Evolutionary conservation across 2,888 invertebrate species (phyloP).

Genomic region (Tinea pellionella): DNA sequence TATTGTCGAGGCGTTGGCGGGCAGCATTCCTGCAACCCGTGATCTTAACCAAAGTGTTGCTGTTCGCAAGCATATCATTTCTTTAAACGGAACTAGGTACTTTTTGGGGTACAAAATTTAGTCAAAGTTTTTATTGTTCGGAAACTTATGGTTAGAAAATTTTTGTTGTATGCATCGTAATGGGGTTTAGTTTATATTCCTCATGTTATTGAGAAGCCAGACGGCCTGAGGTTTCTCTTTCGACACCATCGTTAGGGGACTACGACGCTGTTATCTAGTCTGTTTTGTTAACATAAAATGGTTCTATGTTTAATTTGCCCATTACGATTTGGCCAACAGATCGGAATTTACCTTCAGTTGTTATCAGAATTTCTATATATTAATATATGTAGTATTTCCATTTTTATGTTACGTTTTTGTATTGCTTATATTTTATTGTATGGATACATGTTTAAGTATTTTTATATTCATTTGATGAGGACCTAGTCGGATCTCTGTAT

Average conservation of each 20-base stretch:
- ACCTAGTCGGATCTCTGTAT: constrained; percentile 70
- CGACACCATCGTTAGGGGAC: neutral
- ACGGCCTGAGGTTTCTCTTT: neutral
- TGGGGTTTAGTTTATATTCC: constrained; percentile 23
- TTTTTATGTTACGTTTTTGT: constrained; percentile 66
- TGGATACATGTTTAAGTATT: constrained; percentile 67
- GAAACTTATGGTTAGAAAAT: constrained; percentile 64
- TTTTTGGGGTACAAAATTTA: constrained; percentile 62
- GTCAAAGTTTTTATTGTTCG: constrained; percentile 57
- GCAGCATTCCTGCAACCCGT: constrained; percentile 43
- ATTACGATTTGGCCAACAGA: constrained; percentile 39
- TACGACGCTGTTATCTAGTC: constrained; percentile 1
- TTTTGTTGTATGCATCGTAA: constrained; percentile 47
- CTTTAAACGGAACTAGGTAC: constrained; percentile 55
- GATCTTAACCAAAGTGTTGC: constrained; percentile 63
- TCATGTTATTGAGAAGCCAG: constrained; percentile 18
- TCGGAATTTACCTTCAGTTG: constrained; percentile 57
- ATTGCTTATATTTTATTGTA: constrained; percentile 69
- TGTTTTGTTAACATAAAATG: constrained; percentile 1
- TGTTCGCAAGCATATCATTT: constrained; percentile 66
- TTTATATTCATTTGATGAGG: constrained; percentile 68
- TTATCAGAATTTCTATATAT: constrained; percentile 62
- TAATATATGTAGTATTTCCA: constrained; percentile 58
- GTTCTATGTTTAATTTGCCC: constrained; percentile 19
- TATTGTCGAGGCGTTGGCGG: constrained; percentile 37